A percentile compares a stretch with the other conserved stretches of the same genome.
These are phyloP conservation scores for Diarsia brunnea DNA, from an alignment of 2,888 invertebrate species.

Conservation along the genomic window DNA sequence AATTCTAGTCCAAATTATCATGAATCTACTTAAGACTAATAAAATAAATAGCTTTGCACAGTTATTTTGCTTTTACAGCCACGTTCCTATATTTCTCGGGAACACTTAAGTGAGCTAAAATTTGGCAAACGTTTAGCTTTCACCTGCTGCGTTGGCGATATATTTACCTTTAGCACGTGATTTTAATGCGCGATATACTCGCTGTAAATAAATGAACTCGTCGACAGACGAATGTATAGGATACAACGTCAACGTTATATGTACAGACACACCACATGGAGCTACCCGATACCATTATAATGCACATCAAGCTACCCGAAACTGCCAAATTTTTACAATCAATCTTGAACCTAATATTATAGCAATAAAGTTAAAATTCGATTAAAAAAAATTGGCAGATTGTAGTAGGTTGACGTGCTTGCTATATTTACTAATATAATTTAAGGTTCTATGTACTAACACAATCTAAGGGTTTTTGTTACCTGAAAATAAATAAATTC, in stretches of 20 bases:
- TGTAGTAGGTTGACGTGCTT: no score
- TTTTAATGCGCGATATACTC: constrained; percentile 32
- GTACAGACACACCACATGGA: no score
- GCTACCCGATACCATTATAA: no score
- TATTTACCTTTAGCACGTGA: constrained; percentile 50
- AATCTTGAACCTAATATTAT: no score
- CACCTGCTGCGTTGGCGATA: constrained; percentile 52
- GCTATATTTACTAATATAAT: no score
- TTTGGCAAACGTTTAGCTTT: constrained; percentile 52
- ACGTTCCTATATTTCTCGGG: constrained; percentile 20
- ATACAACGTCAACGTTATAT: background rate
- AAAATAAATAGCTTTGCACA: constrained; percentile 24
- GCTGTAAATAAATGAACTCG: constrained; percentile 39
- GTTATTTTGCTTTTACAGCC: constrained; percentile 26
- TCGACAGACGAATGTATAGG: constrained; percentile 5
- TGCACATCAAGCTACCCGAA: no score
- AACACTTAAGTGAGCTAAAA: constrained; percentile 14
- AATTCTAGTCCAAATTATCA: constrained; percentile 22
- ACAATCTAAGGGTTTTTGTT: no score
- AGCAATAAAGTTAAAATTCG: no score
- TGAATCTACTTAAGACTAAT: constrained; percentile 10
- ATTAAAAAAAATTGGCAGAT: no score
- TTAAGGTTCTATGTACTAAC: no score
- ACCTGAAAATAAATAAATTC: no score
- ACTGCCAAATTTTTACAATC: no score